Conservation (phyloP, 2,113 vertebrate species). For the Nothobranchius furzeri region DNA sequence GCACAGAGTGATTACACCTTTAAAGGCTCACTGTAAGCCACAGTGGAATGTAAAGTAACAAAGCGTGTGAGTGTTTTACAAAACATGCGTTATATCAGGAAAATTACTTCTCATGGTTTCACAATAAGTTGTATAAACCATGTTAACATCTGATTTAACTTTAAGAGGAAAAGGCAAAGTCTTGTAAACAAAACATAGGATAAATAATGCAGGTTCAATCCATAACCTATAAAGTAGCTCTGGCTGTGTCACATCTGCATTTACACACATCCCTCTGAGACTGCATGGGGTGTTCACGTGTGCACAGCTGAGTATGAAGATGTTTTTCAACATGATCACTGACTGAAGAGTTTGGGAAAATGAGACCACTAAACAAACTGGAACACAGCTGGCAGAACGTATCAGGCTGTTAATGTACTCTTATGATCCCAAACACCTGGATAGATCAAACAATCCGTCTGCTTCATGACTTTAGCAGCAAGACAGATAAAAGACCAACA, state of each 20-base stretch:
- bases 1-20: conserved; percentile 5
- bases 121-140: not conserved
- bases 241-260: no score
- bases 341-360: conserved; percentile 9
- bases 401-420: no score
- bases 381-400: not conserved
- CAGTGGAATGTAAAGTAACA: conserved; percentile 54
- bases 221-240: no score
- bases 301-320: conserved; percentile 55
- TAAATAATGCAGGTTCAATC: no score
- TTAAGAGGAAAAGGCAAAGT: no score
- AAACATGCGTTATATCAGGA: conserved; percentile 6
- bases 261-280: not conserved
- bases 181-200: no score
- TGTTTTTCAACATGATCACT: not conserved
- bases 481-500: no score
- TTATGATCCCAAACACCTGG: no score
- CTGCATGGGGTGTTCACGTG: conserved; percentile 40
- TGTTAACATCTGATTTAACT: no score
- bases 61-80: conserved; percentile 8
- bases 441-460: no score
- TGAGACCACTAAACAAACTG: not conserved
- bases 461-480: no score
- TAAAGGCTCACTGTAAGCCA: conserved; percentile 38
- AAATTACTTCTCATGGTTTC: conserved; percentile 7